These are phyloP conservation scores for Percopsis transmontana DNA, from an alignment of 2,113 vertebrate species.

Conservation along the genomic window DNA sequence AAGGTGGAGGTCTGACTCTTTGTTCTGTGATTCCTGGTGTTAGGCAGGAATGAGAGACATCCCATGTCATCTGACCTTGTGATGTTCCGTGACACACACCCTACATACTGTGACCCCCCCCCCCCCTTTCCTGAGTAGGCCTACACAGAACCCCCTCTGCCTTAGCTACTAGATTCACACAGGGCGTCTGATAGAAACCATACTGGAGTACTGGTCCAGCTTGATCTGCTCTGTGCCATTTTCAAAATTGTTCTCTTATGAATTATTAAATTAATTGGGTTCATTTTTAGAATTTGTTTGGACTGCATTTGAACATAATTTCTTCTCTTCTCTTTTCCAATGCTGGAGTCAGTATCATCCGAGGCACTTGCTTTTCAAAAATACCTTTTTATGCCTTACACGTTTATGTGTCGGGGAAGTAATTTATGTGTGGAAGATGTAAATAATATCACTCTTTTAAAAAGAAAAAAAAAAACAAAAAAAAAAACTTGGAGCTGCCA, in stretches of 20 bases:
- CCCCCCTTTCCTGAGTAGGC: no score
- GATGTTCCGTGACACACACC: slow-evolving; percentile 9
- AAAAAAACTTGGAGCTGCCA: slow-evolving; percentile 51
- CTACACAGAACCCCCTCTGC: no score
- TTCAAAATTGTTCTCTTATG: slow-evolving; percentile 47
- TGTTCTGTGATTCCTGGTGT: not conserved
- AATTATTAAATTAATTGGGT: slow-evolving; percentile 52
- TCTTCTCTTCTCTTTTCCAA: slow-evolving; percentile 25
- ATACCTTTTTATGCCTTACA: slow-evolving; percentile 67
- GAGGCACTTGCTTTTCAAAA: slow-evolving; percentile 44
- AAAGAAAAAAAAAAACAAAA: not conserved
- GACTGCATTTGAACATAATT: slow-evolving; percentile 29
- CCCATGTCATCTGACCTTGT: slow-evolving; percentile 20
- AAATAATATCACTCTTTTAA: slow-evolving; percentile 64
- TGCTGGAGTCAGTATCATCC: slow-evolving; percentile 31
- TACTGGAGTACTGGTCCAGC: slow-evolving; percentile 8
- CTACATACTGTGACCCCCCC: slow-evolving; percentile 25
- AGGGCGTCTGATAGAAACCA: not conserved
- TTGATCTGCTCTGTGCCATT: slow-evolving; percentile 61
- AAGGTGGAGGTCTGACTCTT: slow-evolving; percentile 26
- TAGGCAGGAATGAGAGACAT: slow-evolving; percentile 38
- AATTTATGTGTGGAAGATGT: slow-evolving; percentile 77
- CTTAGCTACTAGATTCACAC: no score
- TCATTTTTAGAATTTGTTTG: not conserved
- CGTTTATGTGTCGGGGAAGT: slow-evolving; percentile 61